Conservation (phyloP, 2,113 vertebrate species). For the Apodemus sylvaticus region DNA sequence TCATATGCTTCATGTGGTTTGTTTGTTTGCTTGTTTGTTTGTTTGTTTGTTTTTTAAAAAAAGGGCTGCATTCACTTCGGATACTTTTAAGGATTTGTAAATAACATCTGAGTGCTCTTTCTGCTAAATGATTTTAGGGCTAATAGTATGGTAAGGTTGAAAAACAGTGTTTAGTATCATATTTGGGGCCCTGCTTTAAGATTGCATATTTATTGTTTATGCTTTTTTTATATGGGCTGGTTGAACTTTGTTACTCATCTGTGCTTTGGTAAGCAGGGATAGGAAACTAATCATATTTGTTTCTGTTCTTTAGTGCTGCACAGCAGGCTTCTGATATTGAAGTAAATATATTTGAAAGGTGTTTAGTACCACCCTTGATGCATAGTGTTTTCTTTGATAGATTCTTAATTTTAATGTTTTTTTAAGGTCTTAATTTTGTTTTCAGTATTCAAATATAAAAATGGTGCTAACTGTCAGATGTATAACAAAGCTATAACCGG, state of each 20-base stretch:
- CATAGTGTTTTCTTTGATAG: neutral
- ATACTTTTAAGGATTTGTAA: conserved; percentile 87
- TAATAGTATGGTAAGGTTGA: neutral
- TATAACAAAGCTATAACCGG: conserved; percentile 79
- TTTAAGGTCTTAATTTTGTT: conserved; percentile 59
- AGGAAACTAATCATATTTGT: neutral
- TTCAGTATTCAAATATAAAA: conserved; percentile 78
- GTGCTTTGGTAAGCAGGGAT: conserved; percentile 31
- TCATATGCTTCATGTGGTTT: conserved; percentile 87
- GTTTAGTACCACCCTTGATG: neutral
- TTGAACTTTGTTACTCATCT: neutral
- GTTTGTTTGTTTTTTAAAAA: conserved; percentile 77
- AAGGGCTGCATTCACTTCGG: conserved; percentile 94
- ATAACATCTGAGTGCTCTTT: conserved; percentile 89
- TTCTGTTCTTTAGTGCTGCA: conserved; percentile 1
- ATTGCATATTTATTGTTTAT: conserved; percentile 51
- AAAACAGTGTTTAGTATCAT: conserved; percentile 52
- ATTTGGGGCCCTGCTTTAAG: conserved; percentile 15
- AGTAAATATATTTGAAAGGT: conserved; percentile 22
- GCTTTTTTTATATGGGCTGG: conserved; percentile 36
- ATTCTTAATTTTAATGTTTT: conserved; percentile 5
- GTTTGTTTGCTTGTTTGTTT: too few species aligned
- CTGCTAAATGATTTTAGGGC: conserved; percentile 68
- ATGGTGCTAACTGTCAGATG: conserved; percentile 92
- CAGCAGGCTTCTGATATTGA: conserved; percentile 24